Evolutionary conservation across 2,113 vertebrate genomes (phyloP), one percentile per base, ranked within the genome.

Genomic region (Trematocara variabile): DNA sequence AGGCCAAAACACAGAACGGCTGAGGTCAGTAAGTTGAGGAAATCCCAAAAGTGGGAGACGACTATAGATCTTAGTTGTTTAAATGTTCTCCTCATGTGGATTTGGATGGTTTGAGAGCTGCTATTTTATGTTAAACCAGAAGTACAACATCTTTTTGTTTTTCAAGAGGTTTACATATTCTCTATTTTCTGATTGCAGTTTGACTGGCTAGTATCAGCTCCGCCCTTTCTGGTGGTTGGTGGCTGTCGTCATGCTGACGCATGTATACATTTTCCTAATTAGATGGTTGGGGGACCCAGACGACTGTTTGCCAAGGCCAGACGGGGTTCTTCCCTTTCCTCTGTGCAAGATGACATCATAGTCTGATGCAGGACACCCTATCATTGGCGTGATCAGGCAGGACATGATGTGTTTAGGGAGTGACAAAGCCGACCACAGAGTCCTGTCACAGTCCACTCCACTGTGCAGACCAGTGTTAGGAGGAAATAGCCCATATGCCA

Each of bases 21-120:
- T 85, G 77, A 89, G 94, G 90, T 92, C 93, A 91, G 81, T 78
- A 88, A 84, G 91, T 95, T 92, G 89, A 92, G 86, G 90, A 94
- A 93, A 93, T 93, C 91, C 91, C 92, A 90, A 84, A 92, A 90
- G 91, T 85, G 83, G 79, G 77, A 84, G 58, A 87, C 13, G 18
- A 81, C 81, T 80, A 58, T 50, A 77, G 79, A 73, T 86, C 68
- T 83, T 81, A 79, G 75, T 87, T 80, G 56, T 85, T 44, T 84
- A 65, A 78, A 81, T 75, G 41, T 86, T 87, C 48, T 79, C 6
- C 18, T 85, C 70, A 55, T 79, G 81, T 78, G 84, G 58, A 52
- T 91, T 88, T 84, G 77, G 56, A 85, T 28, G 50, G 33, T 65
- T 20, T 75, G 46, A 52, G 70, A 56, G 8, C 52, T 63, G 39